phyloP scores from a whole-genome alignment of 2,113 vertebrate genomes.

The Rhabdomys dilectus region DNA sequence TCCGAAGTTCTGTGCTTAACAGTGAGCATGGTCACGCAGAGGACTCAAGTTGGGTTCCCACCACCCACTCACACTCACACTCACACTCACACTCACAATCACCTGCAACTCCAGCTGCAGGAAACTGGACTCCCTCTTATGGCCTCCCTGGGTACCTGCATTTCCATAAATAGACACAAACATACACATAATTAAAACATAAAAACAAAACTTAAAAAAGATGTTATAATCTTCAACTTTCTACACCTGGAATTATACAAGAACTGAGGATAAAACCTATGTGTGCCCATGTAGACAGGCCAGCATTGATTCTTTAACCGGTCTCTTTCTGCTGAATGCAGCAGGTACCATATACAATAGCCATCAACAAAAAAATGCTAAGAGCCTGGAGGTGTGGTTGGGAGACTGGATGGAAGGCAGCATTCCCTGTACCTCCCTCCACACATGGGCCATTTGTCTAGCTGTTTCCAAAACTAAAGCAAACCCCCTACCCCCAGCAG shows the following conservation, averaged over 20 bases:
- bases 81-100: too few relatives aligned
- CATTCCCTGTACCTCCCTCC: background rate
- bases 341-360: background rate
- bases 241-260: background rate
- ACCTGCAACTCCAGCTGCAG: background rate
- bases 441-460: too few relatives aligned
- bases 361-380: background rate
- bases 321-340: background rate
- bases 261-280: background rate
- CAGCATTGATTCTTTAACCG: accelerated
- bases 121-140: background rate
- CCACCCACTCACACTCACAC: background rate
- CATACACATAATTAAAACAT: background rate
- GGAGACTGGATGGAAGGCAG: accelerated
- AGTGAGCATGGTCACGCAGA: background rate
- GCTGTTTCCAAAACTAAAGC: background rate
- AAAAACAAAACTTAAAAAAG: background rate
- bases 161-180: background rate
- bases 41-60: too few relatives aligned
- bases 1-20: background rate
- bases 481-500: background rate
- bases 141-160: background rate
- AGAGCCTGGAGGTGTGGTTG: background rate
- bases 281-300: accelerated
- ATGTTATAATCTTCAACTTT: too few relatives aligned